Base-by-base conservation (phyloP, 2,888 invertebrate species). In the Microctonus aethiopoides region DNA sequence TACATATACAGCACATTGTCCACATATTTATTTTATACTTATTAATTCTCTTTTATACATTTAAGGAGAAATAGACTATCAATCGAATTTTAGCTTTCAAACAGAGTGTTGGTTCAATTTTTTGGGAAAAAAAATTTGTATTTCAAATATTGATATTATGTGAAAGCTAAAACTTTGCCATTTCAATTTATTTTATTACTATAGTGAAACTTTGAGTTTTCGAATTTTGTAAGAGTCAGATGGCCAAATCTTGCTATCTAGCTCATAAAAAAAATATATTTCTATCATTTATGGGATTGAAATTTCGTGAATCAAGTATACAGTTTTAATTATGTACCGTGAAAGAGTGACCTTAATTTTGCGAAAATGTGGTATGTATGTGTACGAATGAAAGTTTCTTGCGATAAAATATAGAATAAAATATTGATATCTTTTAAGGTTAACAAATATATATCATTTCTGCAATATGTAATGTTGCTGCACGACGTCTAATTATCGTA, bases 21-120 rank as follows among this genome's bases (percentile, higher is more conserved):
- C 34, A 54, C 36, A 62, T 62, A 68, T 68, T 62, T 62, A 54
- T 62, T 68, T 62, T 24, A 68, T 41, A 60, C 7, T 56, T 56
- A 13, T 13, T 56, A 29, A 13, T 29, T 56, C 29, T n/a, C n/a
- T 22, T 59, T 20, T 67, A 51, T 51, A 29, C 24, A 39, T 57
- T 46, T 13, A 11, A 29, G 34, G 29, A 11, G 29, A 22, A 9
- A 52, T 11, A n/a, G n/a, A n/a, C n/a, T n/a, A n/a, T n/a, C n/a
- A n/a, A n/a, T n/a, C n/a, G n/a, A n/a, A n/a, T n/a, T n/a, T n/a
- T n/a, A n/a, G n/a, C n/a, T n/a, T n/a, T n/a, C n/a, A n/a, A n/a
- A n/a, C n/a, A n/a, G n/a, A n/a, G n/a, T n/a, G n/a, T n/a, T n/a
- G n/a, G n/a, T n/a, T n/a, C n/a, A n/a, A n/a, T n/a, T n/a, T n/a